phyloP scores from a whole-genome alignment of 2,113 vertebrate species.

The Notiomystis cincta region DNA sequence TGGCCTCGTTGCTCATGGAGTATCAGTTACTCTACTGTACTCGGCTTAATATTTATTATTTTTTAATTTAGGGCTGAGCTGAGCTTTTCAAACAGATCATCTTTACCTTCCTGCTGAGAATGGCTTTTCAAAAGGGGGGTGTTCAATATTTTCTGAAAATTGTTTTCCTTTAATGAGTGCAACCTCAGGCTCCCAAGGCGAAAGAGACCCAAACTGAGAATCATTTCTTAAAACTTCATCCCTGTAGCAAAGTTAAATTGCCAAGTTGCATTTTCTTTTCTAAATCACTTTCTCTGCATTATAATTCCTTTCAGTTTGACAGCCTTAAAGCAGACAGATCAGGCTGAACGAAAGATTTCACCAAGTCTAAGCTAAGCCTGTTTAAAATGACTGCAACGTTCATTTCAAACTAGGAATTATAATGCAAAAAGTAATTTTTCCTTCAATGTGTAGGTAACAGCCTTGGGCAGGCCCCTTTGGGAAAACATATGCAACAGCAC shows the following conservation, averaged over 20 bases:
- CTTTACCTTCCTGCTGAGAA: background rate
- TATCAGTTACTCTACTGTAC: background rate
- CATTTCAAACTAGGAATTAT: background rate
- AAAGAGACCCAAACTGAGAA: background rate
- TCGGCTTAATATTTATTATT: background rate
- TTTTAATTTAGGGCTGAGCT: background rate
- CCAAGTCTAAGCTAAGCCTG: background rate
- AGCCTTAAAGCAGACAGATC: background rate
- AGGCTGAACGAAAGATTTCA: background rate
- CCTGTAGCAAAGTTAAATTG: constrained; percentile 8
- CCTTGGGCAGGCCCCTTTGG: background rate
- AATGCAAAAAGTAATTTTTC: background rate
- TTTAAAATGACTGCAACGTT: background rate
- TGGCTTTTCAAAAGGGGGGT: background rate
- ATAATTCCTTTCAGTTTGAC: background rate
- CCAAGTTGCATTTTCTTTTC: background rate
- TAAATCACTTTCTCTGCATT: background rate
- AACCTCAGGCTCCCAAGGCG: background rate
- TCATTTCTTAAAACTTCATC: background rate
- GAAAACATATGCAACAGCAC: background rate
- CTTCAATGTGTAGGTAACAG: background rate
- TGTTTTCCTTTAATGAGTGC: background rate
- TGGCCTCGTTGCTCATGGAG: background rate
- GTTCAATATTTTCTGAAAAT: background rate
- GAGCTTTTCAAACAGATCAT: background rate